Evolutionary conservation across 1,140 invertebrate species (phyloP).

Genomic region (Pseudomyrmex dendroicus): DNA sequence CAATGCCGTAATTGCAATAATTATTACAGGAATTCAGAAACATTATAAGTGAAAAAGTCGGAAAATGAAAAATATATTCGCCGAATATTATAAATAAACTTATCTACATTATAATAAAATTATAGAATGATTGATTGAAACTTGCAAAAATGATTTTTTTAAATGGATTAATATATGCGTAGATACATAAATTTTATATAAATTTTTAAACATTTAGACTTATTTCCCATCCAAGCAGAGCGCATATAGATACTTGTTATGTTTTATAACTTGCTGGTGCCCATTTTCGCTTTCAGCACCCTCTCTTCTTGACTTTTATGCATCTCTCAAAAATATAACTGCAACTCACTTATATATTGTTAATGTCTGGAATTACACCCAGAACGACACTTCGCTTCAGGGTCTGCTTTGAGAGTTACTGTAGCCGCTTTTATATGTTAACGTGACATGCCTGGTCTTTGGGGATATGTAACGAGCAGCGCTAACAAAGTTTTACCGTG

Average conservation of each 20-base stretch:
- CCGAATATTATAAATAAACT: not conserved
- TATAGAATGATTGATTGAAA: too few relatives aligned
- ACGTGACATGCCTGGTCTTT: not conserved
- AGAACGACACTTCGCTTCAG: not conserved
- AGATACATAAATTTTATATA: too few relatives aligned
- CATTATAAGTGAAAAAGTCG: not conserved
- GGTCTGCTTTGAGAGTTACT: slow-evolving; percentile 23
- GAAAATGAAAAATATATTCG: not conserved
- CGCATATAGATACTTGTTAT: not conserved
- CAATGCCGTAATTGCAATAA: slow-evolving; percentile 11
- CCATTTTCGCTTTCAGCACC: not conserved
- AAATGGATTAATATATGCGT: too few relatives aligned
- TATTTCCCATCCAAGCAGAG: not conserved
- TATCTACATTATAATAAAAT: not conserved
- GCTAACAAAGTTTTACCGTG: slow-evolving; percentile 6
- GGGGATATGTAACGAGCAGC: slow-evolving; percentile 17
- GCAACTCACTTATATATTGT: not conserved
- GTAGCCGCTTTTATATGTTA: slow-evolving; percentile 10
- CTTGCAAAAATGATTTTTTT: too few relatives aligned
- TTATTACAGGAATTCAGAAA: slow-evolving; percentile 14
- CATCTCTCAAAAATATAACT: slow-evolving; percentile 5
- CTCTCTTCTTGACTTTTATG: not conserved
- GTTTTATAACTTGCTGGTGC: not conserved
- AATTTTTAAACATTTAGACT: not conserved
- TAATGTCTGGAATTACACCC: slow-evolving; percentile 8